Percentiles rank a stretch among this genome's conserved stretches.
Evolutionary conservation across 2,113 vertebrate genomes (phyloP).

Genomic region (Peromyscus maniculatus): DNA sequence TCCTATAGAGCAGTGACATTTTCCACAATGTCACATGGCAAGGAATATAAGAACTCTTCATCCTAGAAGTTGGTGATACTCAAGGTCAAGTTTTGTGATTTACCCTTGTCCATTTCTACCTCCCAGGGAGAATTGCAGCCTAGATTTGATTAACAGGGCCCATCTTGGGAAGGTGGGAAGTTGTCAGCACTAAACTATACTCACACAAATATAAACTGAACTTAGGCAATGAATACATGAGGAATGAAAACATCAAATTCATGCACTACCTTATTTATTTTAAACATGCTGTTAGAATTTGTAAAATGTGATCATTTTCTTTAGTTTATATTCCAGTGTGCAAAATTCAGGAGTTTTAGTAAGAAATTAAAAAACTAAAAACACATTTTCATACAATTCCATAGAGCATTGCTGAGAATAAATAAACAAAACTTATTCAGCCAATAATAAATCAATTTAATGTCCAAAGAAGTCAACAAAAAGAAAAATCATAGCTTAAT

Average conservation of each 20-base stretch:
- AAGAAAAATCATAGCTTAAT: constrained; percentile 30
- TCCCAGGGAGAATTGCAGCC: neutral
- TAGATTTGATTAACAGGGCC: neutral
- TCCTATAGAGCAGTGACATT: neutral
- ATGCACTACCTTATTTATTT: constrained; percentile 18
- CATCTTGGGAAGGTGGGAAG: neutral
- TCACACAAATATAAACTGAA: neutral
- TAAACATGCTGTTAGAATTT: neutral
- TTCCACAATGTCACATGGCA: neutral
- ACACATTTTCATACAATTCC: constrained; percentile 6
- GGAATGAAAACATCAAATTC: constrained; percentile 8
- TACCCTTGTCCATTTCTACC: neutral
- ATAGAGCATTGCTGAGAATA: constrained; percentile 9
- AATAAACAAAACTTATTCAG: constrained; percentile 35
- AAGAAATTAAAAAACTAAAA: constrained; percentile 48
- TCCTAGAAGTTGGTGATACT: neutral
- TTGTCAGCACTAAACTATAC: neutral
- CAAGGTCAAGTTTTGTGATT: neutral
- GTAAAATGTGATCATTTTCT: constrained; percentile 36
- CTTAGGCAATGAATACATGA: constrained; percentile 3
- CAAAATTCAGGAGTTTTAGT: constrained; percentile 14
- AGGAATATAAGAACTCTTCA: neutral
- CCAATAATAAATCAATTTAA: constrained; percentile 54
- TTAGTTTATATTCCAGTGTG: neutral
- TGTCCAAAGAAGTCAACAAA: constrained; percentile 7